A percentile compares a stretch with the other conserved stretches of the same genome.
phyloP scores from a whole-genome alignment of 2,888 invertebrate species.

The Heteropelma amictum region DNA sequence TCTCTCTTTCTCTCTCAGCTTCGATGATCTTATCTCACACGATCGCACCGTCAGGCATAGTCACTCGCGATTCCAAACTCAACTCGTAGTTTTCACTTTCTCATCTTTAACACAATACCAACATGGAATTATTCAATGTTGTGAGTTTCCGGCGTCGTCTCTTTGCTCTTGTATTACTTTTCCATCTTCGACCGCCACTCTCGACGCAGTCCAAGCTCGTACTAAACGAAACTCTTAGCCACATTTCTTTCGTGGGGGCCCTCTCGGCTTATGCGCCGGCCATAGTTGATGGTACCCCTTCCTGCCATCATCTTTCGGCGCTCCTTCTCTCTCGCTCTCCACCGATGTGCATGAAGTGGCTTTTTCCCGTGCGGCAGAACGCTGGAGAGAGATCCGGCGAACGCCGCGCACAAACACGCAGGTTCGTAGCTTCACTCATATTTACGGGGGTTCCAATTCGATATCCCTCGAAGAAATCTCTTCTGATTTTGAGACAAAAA shows the following conservation, averaged over 20 bases:
- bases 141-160: conserved; percentile 23
- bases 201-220: conserved; percentile 74
- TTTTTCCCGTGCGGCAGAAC: conserved; percentile 22
- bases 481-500: not conserved
- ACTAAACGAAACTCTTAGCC: conserved; percentile 74
- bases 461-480: too few species aligned
- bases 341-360: conserved; percentile 2
- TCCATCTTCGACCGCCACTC: conserved; percentile 67
- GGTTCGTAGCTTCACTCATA: conserved; percentile 57
- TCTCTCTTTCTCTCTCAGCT: not conserved
- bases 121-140: conserved; percentile 12
- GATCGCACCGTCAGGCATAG: not conserved
- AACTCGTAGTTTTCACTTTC: not conserved
- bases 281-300: conserved; percentile 72
- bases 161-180: not conserved
- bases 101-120: not conserved
- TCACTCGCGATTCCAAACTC: conserved; percentile 16
- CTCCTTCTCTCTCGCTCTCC: conserved; percentile 19
- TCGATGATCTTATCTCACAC: not conserved
- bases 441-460: not conserved
- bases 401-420: conserved; percentile 67
- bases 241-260: conserved; percentile 76
- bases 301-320: conserved; percentile 21
- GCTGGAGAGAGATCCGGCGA: conserved; percentile 39
- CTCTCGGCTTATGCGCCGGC: conserved; percentile 72